Evolutionary conservation across 2,888 invertebrate species (phyloP).

Genomic region (Teleiodes luculella): DNA sequence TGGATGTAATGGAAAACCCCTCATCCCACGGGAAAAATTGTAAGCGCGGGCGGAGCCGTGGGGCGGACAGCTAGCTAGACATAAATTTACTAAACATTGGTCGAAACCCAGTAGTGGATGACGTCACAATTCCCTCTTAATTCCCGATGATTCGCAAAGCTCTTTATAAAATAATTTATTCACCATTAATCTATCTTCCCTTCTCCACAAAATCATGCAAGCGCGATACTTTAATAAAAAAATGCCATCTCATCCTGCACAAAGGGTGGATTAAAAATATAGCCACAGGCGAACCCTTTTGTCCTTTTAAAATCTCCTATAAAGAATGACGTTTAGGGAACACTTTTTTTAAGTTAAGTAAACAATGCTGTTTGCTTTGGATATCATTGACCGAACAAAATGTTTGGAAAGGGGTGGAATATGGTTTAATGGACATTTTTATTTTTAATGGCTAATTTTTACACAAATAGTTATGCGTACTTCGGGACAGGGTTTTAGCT

Average conservation of each 20-base stretch:
- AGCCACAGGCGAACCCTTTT: constrained; percentile 15
- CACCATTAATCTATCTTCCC: constrained; percentile 5
- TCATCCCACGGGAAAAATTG: no score
- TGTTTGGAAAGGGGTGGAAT: neutral
- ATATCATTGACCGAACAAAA: constrained; percentile 6
- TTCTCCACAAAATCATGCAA: constrained; percentile 1
- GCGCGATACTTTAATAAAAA: neutral
- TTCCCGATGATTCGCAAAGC: neutral
- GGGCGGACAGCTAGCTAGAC: no score
- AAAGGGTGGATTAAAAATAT: constrained; percentile 16
- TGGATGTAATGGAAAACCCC: no score
- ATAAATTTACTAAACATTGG: no score
- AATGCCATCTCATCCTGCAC: constrained; percentile 11
- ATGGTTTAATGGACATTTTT: constrained; percentile 1
- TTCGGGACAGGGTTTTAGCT: no score
- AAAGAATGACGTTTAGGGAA: constrained; percentile 14
- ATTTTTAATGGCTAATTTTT: constrained; percentile 1
- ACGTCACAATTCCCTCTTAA: neutral
- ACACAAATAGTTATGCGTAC: neutral
- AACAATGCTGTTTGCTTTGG: constrained; percentile 8
- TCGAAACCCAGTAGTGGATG: neutral
- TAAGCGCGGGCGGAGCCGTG: no score
- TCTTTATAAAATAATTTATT: constrained; percentile 7
- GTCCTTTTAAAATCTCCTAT: constrained; percentile 18
- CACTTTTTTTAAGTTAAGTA: constrained; percentile 15